Evolutionary conservation across 1,140 invertebrate species (phyloP).

Genomic region (Pogonognathellus flavescens): DNA sequence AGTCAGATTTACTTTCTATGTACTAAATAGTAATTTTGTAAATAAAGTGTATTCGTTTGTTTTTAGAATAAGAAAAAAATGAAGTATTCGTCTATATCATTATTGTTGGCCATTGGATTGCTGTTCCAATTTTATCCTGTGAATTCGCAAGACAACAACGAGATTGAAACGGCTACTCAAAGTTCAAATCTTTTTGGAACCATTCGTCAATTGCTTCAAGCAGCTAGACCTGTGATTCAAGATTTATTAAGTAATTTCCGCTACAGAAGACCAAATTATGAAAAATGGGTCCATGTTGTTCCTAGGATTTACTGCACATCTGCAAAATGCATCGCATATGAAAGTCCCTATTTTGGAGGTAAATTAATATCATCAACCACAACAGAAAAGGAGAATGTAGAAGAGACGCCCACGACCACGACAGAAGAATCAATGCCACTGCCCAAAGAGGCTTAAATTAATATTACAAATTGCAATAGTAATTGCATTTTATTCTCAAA

Average conservation of each 20-base stretch:
- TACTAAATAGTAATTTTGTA: too few species aligned
- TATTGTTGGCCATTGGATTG: background rate
- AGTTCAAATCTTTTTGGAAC: constrained; percentile 1
- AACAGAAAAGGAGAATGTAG: background rate
- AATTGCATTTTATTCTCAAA: background rate
- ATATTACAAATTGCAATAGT: too few species aligned
- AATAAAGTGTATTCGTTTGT: too few species aligned
- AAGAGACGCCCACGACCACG: background rate
- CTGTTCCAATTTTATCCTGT: background rate
- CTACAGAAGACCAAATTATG: background rate
- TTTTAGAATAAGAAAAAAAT: too few species aligned
- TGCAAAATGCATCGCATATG: background rate
- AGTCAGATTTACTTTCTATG: too few species aligned
- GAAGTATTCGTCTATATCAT: background rate
- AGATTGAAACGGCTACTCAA: constrained; percentile 4
- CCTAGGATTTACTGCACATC: background rate
- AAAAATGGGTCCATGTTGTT: constrained; percentile 4
- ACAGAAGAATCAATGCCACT: background rate
- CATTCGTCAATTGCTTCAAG: background rate
- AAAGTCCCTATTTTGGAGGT: background rate
- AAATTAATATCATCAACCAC: background rate
- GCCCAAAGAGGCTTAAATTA: background rate
- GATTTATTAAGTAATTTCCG: constrained; percentile 13
- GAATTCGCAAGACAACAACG: background rate
- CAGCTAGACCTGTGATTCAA: background rate